phyloP scores from a whole-genome alignment of 2,113 vertebrate genomes.

The Sinocyclocheilus rhinocerous region DNA sequence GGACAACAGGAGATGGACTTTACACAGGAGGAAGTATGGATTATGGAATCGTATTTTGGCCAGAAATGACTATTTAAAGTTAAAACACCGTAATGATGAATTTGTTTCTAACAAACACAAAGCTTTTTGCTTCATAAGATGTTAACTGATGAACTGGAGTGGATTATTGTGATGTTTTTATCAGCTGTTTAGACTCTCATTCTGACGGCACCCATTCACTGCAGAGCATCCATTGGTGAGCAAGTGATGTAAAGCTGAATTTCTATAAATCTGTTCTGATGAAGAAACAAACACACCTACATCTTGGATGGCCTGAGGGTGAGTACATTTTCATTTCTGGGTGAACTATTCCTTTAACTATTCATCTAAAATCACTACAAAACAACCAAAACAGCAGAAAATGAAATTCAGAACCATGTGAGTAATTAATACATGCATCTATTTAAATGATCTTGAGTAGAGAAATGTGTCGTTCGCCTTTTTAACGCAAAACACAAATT shows the following conservation, averaged over 20 bases:
- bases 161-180: background rate
- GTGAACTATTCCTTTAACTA: background rate
- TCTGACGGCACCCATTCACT: background rate
- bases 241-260: too few relatives aligned
- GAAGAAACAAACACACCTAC: too few relatives aligned
- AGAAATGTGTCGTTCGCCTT: background rate
- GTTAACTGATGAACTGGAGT: background rate
- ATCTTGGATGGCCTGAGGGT: too few relatives aligned
- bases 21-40: too few relatives aligned
- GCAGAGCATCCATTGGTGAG: background rate
- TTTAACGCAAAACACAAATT: slow-evolving; percentile 7
- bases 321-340: too few relatives aligned
- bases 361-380: background rate
- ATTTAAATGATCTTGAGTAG: background rate
- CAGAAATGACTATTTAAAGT: too few relatives aligned
- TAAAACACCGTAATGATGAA: too few relatives aligned
- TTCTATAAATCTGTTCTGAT: too few relatives aligned
- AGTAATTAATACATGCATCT: background rate
- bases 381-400: background rate
- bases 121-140: background rate
- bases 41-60: too few relatives aligned
- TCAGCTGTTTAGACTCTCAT: background rate
- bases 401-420: background rate
- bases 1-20: too few relatives aligned
- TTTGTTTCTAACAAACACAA: too few relatives aligned